Percentiles rank a stretch among this genome's conserved stretches.
Evolutionary conservation across 2,888 invertebrate genomes (phyloP).

Genomic region (Didymodactylos carnosus): DNA sequence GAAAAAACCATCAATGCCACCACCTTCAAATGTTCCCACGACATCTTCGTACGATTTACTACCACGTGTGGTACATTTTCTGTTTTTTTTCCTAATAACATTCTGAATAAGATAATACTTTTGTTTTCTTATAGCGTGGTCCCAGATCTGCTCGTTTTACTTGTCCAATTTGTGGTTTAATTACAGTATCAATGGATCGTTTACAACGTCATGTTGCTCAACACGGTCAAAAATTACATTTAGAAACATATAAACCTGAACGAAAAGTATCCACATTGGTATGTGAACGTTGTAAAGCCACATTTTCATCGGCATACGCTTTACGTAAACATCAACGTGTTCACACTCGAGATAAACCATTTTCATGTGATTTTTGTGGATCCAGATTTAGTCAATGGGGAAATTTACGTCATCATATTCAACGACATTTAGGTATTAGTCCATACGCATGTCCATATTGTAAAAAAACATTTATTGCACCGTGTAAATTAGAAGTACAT

Average conservation of each 20-base stretch:
- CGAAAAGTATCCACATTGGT: background rate
- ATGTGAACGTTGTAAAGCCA: background rate
- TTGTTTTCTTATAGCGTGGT: no score
- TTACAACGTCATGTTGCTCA: background rate
- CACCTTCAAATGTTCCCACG: background rate
- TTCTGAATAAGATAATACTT: no score
- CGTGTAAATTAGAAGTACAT: background rate
- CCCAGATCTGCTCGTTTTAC: background rate
- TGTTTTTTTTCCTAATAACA: no score
- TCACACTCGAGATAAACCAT: conserved; percentile 1
- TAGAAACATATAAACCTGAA: background rate
- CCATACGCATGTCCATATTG: conserved; percentile 1
- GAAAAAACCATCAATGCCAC: background rate
- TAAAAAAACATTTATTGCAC: background rate
- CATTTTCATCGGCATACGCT: background rate
- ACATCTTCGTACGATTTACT: no score
- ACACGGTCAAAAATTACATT: background rate
- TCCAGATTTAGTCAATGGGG: background rate
- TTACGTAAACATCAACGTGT: background rate
- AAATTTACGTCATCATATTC: background rate
- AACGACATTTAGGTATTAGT: background rate
- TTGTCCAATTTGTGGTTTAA: background rate
- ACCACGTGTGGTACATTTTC: no score
- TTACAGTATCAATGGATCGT: background rate
- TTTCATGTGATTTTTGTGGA: background rate